Conservation (phyloP, 2,888 invertebrate species). For the Blastobasis lacticolella region DNA sequence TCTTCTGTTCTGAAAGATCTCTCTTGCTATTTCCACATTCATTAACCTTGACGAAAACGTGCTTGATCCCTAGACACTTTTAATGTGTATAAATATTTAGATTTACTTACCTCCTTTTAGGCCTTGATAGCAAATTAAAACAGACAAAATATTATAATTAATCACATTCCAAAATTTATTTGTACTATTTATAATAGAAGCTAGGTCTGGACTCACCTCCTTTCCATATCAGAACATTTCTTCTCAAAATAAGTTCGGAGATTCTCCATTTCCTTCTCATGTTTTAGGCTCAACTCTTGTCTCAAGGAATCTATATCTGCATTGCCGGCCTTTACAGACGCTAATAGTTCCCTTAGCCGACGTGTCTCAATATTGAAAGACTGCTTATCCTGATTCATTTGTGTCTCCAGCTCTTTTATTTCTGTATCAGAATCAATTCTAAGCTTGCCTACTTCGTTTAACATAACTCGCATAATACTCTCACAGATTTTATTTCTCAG, state of each 20-base stretch:
- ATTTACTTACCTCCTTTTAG: slow-evolving; percentile 32
- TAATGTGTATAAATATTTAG: background rate
- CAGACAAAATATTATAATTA: slow-evolving; percentile 2
- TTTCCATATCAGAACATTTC: slow-evolving; percentile 86
- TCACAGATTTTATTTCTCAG: slow-evolving; percentile 63
- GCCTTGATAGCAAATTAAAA: slow-evolving; percentile 39
- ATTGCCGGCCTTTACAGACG: slow-evolving; percentile 73
- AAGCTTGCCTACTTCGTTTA: slow-evolving; percentile 69
- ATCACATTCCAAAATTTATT: background rate
- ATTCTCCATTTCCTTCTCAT: slow-evolving; percentile 85
- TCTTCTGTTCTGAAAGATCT: no score
- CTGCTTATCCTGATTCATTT: slow-evolving; percentile 74
- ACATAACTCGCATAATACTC: slow-evolving; percentile 70
- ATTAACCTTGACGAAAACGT: no score
- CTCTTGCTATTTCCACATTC: no score
- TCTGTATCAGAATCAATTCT: slow-evolving; percentile 55
- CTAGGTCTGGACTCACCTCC: slow-evolving; percentile 72
- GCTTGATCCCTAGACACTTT: no score
- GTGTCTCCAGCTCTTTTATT: slow-evolving; percentile 50
- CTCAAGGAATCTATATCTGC: slow-evolving; percentile 71
- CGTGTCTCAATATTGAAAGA: slow-evolving; percentile 69
- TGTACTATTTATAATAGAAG: background rate
- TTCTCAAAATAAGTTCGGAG: slow-evolving; percentile 85
- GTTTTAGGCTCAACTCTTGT: slow-evolving; percentile 77
- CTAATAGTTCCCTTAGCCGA: slow-evolving; percentile 68